These are phyloP conservation scores for Aleiodes sp. DNA, from an alignment of 1,140 invertebrate species.

Conservation along the genomic window DNA sequence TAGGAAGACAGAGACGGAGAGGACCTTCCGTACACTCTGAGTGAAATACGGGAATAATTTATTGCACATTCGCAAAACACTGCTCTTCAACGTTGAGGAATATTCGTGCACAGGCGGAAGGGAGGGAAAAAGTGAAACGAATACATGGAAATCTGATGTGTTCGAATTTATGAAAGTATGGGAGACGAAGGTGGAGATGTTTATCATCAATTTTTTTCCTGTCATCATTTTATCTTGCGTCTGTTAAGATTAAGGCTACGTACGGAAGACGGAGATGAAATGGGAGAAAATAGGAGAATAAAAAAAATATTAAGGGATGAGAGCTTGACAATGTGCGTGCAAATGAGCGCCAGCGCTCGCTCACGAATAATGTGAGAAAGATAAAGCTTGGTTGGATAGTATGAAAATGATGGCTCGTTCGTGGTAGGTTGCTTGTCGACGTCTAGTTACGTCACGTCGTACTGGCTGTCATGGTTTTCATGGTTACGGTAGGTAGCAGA, in stretches of 20 bases:
- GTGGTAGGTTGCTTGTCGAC: conserved; percentile 1
- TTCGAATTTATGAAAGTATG: too few species aligned
- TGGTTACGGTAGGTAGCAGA: not conserved
- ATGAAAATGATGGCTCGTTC: not conserved
- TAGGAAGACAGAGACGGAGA: conserved; percentile 14
- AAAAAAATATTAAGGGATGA: too few species aligned
- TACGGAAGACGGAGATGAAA: not conserved
- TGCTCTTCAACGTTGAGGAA: conserved; percentile 27
- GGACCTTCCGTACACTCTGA: not conserved
- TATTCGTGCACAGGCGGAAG: conserved; percentile 30
- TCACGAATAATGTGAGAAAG: conserved; percentile 6
- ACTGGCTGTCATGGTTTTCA: not conserved
- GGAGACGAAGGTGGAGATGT: not conserved
- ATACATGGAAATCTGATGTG: conserved; percentile 6
- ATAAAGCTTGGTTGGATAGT: not conserved
- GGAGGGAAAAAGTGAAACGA: conserved; percentile 27
- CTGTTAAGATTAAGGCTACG: too few species aligned
- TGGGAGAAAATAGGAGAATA: not conserved
- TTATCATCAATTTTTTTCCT: not conserved
- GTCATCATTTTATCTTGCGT: too few species aligned
- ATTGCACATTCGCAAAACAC: conserved; percentile 31
- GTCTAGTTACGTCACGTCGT: conserved; percentile 4
- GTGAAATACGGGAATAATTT: conserved; percentile 32
- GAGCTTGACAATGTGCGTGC: too few species aligned
- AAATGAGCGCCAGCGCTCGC: not conserved